Evolutionary conservation across 2,888 invertebrate species (phyloP).

Genomic region (Pollenia angustigena): DNA sequence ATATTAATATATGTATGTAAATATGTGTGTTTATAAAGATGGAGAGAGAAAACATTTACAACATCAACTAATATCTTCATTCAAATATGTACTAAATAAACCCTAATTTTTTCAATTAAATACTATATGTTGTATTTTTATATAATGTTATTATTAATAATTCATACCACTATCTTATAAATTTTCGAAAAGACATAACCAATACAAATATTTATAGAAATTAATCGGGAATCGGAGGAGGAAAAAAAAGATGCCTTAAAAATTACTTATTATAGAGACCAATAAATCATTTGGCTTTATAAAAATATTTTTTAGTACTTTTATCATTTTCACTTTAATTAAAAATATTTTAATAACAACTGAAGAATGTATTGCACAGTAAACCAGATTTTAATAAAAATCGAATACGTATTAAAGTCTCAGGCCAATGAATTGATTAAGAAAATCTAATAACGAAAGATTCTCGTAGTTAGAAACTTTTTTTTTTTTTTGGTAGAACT

Average conservation of each 20-base stretch:
- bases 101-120: conserved; percentile 20
- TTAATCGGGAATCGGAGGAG: not conserved
- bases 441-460: conserved; percentile 26
- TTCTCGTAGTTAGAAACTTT: not conserved
- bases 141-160: not conserved
- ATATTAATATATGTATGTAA: conserved; percentile 17
- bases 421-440: not conserved
- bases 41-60: conserved; percentile 72
- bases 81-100: conserved; percentile 56
- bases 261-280: conserved; percentile 19
- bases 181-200: conserved; percentile 7
- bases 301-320: not conserved
- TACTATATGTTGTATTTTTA: conserved; percentile 26
- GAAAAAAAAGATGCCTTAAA: conserved; percentile 1
- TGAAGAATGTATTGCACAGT: conserved; percentile 28
- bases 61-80: conserved; percentile 51
- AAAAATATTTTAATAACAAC: conserved; percentile 9
- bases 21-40: conserved; percentile 25
- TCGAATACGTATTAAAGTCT: conserved; percentile 34
- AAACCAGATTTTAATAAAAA: conserved; percentile 72
- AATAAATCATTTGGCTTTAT: conserved; percentile 20
- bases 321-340: conserved; percentile 2
- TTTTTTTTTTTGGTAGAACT: conserved; percentile 22
- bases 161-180: not conserved
- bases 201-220: conserved; percentile 14